phyloP scores from a whole-genome alignment of 2,797 vertebrate genomes.

The Rhabdomys pumilio region DNA sequence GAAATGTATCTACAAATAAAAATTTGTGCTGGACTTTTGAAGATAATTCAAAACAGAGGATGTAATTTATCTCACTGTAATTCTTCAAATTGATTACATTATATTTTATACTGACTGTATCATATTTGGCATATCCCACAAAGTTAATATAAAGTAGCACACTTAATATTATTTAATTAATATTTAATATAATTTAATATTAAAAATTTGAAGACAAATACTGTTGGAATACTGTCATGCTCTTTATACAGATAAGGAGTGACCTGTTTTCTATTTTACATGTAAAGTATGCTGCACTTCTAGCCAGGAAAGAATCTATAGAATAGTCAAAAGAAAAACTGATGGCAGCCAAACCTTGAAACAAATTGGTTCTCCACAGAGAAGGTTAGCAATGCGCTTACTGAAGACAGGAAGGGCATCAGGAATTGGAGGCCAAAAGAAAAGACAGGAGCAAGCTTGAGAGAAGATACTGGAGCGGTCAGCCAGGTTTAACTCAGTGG shows the following conservation, averaged over 20 bases:
- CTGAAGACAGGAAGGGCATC: not conserved
- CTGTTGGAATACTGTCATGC: not conserved
- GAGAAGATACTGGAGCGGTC: not conserved
- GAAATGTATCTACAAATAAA: not conserved
- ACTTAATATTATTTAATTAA: not conserved
- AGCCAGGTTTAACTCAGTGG: not conserved
- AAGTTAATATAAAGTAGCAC: not conserved
- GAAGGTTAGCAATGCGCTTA: not conserved
- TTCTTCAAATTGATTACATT: not conserved
- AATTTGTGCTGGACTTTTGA: constrained; percentile 17
- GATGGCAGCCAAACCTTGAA: not conserved
- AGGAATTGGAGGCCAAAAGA: not conserved
- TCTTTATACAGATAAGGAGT: not conserved
- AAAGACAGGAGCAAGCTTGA: not conserved
- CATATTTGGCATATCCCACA: not conserved
- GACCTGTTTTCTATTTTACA: not conserved
- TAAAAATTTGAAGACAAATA: not conserved
- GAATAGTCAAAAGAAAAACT: not conserved
- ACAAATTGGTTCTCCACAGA: not conserved
- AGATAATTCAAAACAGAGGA: constrained; percentile 11
- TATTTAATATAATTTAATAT: constrained; percentile 3
- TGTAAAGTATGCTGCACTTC: not conserved
- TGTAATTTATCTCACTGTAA: not conserved
- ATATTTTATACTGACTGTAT: constrained; percentile 10
- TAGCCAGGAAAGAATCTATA: not conserved